Conservation (phyloP, 1,140 invertebrate genomes). For the Hesperophylax magnus region DNA sequence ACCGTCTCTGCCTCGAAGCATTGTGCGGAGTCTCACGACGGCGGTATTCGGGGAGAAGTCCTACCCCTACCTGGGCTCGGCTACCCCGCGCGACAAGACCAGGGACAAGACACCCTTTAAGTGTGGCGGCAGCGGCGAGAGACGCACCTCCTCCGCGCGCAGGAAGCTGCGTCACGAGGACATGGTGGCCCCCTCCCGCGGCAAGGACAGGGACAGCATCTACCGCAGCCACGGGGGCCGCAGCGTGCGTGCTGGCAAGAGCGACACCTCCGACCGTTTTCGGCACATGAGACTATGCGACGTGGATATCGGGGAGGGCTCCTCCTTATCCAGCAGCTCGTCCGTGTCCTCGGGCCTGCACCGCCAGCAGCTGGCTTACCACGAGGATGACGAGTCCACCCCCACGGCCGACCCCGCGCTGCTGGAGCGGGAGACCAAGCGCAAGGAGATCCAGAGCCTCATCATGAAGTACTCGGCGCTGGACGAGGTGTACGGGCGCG, state of each 20-base stretch:
- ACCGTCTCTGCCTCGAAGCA: conserved; percentile 69
- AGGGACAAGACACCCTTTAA: conserved; percentile 75
- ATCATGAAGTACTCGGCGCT: conserved; percentile 83
- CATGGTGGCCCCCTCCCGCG: conserved; percentile 52
- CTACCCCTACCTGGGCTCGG: conserved; percentile 73
- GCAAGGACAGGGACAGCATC: conserved; percentile 69
- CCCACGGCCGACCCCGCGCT: conserved; percentile 72
- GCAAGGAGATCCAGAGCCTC: conserved; percentile 85
- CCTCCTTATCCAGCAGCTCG: conserved; percentile 27
- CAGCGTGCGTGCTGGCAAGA: conserved; percentile 70
- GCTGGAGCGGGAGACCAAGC: conserved; percentile 79
- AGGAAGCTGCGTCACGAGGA: conserved; percentile 58
- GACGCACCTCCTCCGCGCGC: conserved; percentile 33
- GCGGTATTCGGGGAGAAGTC: conserved; percentile 78
- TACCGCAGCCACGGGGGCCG: conserved; percentile 64
- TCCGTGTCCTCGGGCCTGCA: conserved; percentile 64
- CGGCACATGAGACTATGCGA: conserved; percentile 68
- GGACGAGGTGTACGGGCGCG: conserved; percentile 76
- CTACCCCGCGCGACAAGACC: conserved; percentile 62
- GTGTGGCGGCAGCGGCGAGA: conserved; percentile 64
- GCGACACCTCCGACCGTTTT: conserved; percentile 67
- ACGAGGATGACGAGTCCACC: conserved; percentile 70
- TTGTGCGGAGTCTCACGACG: conserved; percentile 76
- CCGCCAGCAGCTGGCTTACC: conserved; percentile 69
- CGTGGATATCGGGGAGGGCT: conserved; percentile 65